Evolutionary conservation across 2,888 invertebrate genomes (phyloP).

Genomic region (Cheiracanthium punctorium): DNA sequence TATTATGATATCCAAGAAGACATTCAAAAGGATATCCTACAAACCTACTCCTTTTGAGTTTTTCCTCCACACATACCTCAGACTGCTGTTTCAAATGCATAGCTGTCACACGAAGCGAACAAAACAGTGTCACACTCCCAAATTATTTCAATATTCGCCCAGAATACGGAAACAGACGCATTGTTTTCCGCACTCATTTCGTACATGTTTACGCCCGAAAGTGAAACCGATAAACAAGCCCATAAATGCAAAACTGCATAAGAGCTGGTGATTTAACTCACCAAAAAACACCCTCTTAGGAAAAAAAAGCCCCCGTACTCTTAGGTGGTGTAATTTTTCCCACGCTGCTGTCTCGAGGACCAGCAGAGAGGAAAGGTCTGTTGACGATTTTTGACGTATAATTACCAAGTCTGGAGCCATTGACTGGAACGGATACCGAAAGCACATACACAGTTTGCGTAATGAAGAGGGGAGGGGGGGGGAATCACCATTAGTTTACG

Average conservation of each 20-base stretch:
- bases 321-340: not conserved
- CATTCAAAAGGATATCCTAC: too few species aligned
- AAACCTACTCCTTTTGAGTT: too few species aligned
- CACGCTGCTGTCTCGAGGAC: not conserved
- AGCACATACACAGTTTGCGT: not conserved
- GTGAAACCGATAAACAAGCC: not conserved
- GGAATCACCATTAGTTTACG: not conserved
- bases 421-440: conserved; percentile 2
- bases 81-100: too few species aligned
- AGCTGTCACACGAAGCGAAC: too few species aligned
- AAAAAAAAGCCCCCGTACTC: not conserved
- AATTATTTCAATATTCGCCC: too few species aligned
- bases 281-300: not conserved
- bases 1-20: too few species aligned
- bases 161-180: too few species aligned
- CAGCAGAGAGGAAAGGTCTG: not conserved
- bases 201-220: not conserved
- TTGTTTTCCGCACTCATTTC: too few species aligned
- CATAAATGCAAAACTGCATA: not conserved
- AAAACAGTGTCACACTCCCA: too few species aligned
- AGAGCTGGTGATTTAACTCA: not conserved
- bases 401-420: not conserved
- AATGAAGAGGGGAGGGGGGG: not conserved
- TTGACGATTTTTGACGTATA: not conserved
- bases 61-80: too few species aligned